Evolutionary conservation across 2,797 vertebrate genomes (phyloP).

Genomic region (Enteromius trimaculatus): DNA sequence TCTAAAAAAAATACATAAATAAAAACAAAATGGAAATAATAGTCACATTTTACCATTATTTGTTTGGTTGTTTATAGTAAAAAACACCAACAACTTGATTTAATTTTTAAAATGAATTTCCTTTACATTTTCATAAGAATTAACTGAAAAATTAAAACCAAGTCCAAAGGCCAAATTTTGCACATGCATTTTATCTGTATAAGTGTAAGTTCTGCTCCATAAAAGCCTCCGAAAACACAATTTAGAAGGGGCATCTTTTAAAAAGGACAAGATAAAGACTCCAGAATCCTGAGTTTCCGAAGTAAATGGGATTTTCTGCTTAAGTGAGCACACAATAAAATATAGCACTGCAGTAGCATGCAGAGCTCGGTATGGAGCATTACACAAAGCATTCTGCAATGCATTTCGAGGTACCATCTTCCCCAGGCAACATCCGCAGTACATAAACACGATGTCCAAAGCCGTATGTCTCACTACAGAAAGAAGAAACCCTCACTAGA

Average conservation of each 20-base stretch:
- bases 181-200: not conserved
- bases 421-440: constrained; percentile 25
- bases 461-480: constrained; percentile 9
- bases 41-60: not conserved
- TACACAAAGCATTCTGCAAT: not conserved
- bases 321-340: constrained; percentile 23
- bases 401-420: constrained; percentile 22
- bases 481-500: not conserved
- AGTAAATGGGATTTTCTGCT: constrained; percentile 24
- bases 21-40: too few species aligned
- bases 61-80: not conserved
- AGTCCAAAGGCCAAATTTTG: not conserved
- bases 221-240: not conserved
- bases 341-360: constrained; percentile 25
- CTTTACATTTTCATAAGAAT: not conserved
- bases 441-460: constrained; percentile 19
- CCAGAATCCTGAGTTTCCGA: not conserved
- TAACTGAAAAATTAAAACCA: not conserved
- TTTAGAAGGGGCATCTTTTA: constrained; percentile 1
- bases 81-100: too few species aligned
- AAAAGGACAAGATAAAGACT: not conserved
- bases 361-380: not conserved
- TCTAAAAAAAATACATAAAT: not conserved
- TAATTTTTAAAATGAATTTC: not conserved
- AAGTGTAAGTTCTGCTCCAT: not conserved